Evolutionary conservation across 2,797 vertebrate species (phyloP).

Genomic region (Microctenopoma lineatum): DNA sequence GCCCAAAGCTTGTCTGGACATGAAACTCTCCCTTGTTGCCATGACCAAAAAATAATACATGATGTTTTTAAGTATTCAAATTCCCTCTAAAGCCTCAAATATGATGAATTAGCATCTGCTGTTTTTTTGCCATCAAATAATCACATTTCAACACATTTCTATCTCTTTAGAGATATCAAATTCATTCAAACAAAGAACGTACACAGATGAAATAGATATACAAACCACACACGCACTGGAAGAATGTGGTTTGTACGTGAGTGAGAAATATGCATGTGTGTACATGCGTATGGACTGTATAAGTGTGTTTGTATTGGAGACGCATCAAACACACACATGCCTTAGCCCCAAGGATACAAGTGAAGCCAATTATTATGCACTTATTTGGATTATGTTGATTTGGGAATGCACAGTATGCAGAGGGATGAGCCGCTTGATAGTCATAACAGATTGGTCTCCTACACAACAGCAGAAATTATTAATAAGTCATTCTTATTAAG

Average conservation of each 20-base stretch:
- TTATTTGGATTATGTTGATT: conserved; percentile 58
- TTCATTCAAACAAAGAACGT: conserved; percentile 2
- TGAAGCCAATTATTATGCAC: conserved; percentile 51
- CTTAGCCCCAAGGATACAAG: conserved; percentile 65
- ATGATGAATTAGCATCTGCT: not conserved
- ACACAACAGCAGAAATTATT: conserved; percentile 26
- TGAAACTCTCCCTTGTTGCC: conserved; percentile 47
- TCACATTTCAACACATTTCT: conserved; percentile 1
- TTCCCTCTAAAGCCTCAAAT: conserved; percentile 19
- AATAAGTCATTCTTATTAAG: not conserved
- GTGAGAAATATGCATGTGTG: conserved; percentile 11
- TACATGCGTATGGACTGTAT: conserved; percentile 24
- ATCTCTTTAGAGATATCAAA: not conserved
- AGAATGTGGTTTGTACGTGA: conserved; percentile 35
- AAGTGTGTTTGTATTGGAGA: conserved; percentile 67
- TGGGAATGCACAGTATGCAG: conserved; percentile 55
- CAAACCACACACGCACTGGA: conserved; percentile 10
- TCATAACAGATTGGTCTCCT: conserved; percentile 45
- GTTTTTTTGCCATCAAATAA: not conserved
- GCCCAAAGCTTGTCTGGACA: conserved; percentile 67
- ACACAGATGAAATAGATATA: conserved; percentile 9
- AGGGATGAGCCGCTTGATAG: conserved; percentile 44
- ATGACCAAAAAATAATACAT: conserved; percentile 34
- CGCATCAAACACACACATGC: conserved; percentile 60
- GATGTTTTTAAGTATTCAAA: conserved; percentile 33